phyloP scores from a whole-genome alignment of 1,140 invertebrate species.

The Drosophila carrolli region DNA sequence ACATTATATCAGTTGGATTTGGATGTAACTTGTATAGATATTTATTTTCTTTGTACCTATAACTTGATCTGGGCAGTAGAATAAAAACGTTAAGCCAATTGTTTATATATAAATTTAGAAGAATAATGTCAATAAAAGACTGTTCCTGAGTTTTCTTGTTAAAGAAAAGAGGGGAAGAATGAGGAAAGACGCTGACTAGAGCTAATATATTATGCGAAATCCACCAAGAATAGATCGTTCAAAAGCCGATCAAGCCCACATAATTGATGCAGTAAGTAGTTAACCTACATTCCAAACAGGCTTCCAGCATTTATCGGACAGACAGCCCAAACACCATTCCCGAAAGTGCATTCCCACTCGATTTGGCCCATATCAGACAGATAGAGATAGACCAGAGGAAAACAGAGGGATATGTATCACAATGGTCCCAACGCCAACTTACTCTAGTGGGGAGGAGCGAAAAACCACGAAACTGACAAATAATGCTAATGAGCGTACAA shows the following conservation, averaged over 20 bases:
- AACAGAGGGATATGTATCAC: slow-evolving; percentile 20
- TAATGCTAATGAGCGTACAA: slow-evolving; percentile 83
- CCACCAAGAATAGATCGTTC: slow-evolving; percentile 1
- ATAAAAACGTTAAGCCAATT: too few species aligned
- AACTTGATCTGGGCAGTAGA: too few species aligned
- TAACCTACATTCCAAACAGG: slow-evolving; percentile 36
- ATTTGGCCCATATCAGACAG: slow-evolving; percentile 5
- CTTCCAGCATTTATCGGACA: slow-evolving; percentile 12
- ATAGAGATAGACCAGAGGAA: background rate
- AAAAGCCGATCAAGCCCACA: background rate
- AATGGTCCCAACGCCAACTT: slow-evolving; percentile 59
- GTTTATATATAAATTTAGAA: too few species aligned
- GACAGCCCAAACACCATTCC: slow-evolving; percentile 28
- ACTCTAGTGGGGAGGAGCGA: slow-evolving; percentile 35
- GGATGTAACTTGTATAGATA: background rate
- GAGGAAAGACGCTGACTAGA: background rate
- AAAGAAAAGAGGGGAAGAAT: too few species aligned
- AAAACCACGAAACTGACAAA: slow-evolving; percentile 76
- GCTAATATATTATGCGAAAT: background rate
- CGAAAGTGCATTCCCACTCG: slow-evolving; percentile 17
- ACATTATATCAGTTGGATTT: background rate
- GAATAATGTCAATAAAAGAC: too few species aligned
- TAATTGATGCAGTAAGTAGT: slow-evolving; percentile 35
- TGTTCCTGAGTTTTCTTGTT: too few species aligned
- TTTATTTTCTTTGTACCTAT: too few species aligned